phyloP scores from a whole-genome alignment of 2,888 invertebrate species.

The Volucella zonaria region DNA sequence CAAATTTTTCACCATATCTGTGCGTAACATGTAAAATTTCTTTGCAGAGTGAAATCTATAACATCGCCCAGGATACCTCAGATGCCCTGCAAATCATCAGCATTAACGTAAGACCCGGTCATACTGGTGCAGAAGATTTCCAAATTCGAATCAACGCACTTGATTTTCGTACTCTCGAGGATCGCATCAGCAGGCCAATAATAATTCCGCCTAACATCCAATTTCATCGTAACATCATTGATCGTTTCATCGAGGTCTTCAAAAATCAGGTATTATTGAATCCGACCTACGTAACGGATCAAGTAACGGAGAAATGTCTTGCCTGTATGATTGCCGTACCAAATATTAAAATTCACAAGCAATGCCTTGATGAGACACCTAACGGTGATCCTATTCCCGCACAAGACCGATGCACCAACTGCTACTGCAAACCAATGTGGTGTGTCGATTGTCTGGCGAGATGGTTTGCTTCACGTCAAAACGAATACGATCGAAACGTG shows the following conservation, averaged over 20 bases:
- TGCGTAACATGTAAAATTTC: slow-evolving; percentile 12
- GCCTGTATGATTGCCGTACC: slow-evolving; percentile 93
- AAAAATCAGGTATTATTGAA: slow-evolving; percentile 89
- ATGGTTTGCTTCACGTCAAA: slow-evolving; percentile 94
- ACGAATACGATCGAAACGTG: slow-evolving; percentile 86
- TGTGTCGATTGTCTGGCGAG: slow-evolving; percentile 92
- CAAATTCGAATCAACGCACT: slow-evolving; percentile 89
- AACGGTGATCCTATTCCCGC: slow-evolving; percentile 80
- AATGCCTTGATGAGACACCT: slow-evolving; percentile 85
- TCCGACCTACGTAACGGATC: slow-evolving; percentile 85
- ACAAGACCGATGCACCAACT: slow-evolving; percentile 83
- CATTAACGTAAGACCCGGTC: slow-evolving; percentile 88
- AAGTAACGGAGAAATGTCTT: slow-evolving; percentile 92
- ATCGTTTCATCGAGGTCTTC: slow-evolving; percentile 93
- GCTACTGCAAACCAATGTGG: slow-evolving; percentile 94
- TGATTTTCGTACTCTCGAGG: slow-evolving; percentile 90
- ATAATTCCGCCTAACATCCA: slow-evolving; percentile 87
- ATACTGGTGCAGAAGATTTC: slow-evolving; percentile 85
- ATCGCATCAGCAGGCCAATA: slow-evolving; percentile 87
- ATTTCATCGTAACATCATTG: slow-evolving; percentile 90
- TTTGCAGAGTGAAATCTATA: slow-evolving; percentile 87
- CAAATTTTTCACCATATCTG: not conserved
- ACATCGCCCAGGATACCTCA: slow-evolving; percentile 87
- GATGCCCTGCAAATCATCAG: slow-evolving; percentile 92
- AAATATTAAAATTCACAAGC: slow-evolving; percentile 90